These are phyloP conservation scores for Hedya salicella DNA, from an alignment of 2,888 invertebrate genomes.

Conservation along the genomic window DNA sequence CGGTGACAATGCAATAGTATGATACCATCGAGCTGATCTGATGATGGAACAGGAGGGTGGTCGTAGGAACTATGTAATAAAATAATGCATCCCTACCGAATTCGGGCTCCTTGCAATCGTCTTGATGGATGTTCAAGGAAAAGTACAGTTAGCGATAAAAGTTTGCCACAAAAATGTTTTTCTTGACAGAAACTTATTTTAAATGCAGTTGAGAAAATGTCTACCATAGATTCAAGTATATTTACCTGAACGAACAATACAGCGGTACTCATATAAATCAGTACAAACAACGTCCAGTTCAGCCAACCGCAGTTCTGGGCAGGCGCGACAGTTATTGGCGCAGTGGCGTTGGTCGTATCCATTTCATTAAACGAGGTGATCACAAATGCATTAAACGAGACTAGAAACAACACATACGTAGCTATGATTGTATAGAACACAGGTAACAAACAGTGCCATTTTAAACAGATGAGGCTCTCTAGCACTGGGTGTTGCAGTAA, in stretches of 20 bases:
- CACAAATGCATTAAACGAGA: conserved; percentile 5
- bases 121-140: no score
- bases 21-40: no score
- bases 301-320: background rate
- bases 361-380: background rate
- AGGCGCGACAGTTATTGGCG: no score
- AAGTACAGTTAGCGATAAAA: no score
- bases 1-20: no score
- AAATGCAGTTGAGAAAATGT: no score
- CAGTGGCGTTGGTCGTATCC: background rate
- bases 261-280: background rate
- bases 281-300: background rate
- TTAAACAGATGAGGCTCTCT: conserved; percentile 18
- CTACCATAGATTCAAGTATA: background rate
- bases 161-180: no score
- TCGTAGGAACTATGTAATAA: background rate
- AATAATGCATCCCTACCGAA: no score
- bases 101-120: no score
- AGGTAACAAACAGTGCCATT: conserved; percentile 6
- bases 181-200: no score
- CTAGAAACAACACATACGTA: conserved; percentile 1
- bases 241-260: background rate
- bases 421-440: background rate
- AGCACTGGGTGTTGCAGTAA: conserved; percentile 19
- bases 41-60: no score